Conservation (phyloP, 2,113 vertebrate species). For the Neogale vison region DNA sequence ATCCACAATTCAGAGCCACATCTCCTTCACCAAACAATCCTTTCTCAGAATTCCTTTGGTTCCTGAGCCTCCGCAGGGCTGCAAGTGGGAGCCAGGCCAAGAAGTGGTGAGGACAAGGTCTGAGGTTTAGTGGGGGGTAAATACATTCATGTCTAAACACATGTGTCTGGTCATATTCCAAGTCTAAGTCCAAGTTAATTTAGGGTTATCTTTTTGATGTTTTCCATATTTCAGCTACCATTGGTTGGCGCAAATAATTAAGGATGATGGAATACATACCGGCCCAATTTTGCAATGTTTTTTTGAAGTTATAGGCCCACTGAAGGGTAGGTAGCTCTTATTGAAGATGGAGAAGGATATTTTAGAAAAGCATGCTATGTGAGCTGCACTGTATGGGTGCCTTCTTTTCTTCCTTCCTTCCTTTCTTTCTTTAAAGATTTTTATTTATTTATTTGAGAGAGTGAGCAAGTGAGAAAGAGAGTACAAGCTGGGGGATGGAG, state of each 20-base stretch:
- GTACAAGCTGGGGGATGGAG: no score
- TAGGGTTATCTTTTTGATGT: constrained; percentile 45
- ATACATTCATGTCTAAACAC: constrained; percentile 2
- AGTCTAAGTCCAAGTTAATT: constrained; percentile 52
- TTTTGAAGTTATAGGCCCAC: not conserved
- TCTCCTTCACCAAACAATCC: not conserved
- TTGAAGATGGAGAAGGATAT: not conserved
- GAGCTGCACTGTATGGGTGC: not conserved
- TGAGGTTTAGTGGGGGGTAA: not conserved
- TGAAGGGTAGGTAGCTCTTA: not conserved
- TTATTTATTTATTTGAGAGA: no score
- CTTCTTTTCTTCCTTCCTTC: not conserved
- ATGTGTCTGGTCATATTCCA: constrained; percentile 49
- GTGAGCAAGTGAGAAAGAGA: no score
- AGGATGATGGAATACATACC: constrained; percentile 36
- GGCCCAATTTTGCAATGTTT: not conserved
- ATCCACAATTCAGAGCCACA: not conserved
- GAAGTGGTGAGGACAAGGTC: not conserved
- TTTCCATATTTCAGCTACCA: constrained; percentile 59
- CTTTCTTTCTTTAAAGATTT: no score
- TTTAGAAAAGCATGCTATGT: not conserved
- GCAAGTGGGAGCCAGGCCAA: not conserved
- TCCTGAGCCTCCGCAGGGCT: not conserved
- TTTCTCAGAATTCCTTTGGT: not conserved
- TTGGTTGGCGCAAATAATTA: constrained; percentile 43